Conservation (phyloP, 2,888 invertebrate species). For the Heliconius cydno region DNA sequence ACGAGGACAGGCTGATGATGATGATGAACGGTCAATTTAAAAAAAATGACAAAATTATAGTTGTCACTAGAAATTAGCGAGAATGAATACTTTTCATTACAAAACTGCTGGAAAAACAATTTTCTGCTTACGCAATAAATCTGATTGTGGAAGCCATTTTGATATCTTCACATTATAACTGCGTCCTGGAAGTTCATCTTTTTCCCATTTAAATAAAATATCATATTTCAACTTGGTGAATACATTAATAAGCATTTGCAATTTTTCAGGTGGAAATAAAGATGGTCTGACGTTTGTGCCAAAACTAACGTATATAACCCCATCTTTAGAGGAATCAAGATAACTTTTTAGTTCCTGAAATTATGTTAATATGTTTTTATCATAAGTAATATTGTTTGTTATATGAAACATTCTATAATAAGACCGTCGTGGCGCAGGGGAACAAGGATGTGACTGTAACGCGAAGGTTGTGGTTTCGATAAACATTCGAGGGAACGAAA, state of each 20-base stretch:
- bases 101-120: background rate
- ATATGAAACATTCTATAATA: no score
- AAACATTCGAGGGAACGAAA: no score
- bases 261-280: slow-evolving; percentile 57
- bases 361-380: background rate
- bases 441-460: no score
- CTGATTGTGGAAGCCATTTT: slow-evolving; percentile 69
- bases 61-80: no score
- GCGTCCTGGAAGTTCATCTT: slow-evolving; percentile 45
- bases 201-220: slow-evolving; percentile 68
- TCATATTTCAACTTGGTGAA: slow-evolving; percentile 68
- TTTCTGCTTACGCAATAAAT: slow-evolving; percentile 56
- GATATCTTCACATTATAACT: slow-evolving; percentile 64
- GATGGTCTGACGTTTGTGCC: slow-evolving; percentile 67
- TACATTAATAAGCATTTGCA: slow-evolving; percentile 58
- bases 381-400: background rate
- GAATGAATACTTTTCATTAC: no score
- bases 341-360: slow-evolving; percentile 64
- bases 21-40: no score
- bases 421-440: no score
- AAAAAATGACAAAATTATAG: no score
- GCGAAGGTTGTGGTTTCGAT: no score
- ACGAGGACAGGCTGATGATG: no score
- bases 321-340: slow-evolving; percentile 65
- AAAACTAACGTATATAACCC: slow-evolving; percentile 73